Evolutionary conservation across 1,140 invertebrate genomes (phyloP).

Genomic region (Acromyrmex heyeri): DNA sequence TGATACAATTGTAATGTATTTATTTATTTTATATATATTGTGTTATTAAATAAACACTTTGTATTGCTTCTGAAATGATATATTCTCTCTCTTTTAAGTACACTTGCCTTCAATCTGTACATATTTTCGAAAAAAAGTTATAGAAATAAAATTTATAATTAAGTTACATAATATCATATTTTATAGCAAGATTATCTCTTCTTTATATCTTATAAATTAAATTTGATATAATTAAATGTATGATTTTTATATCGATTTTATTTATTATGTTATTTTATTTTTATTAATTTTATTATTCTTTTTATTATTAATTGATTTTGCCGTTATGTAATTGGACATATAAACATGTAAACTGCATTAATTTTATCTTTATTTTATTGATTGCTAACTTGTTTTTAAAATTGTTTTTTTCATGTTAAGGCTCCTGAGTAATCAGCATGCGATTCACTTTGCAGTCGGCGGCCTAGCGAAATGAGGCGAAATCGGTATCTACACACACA

Average conservation of each 20-base stretch:
- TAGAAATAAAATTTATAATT: constrained; percentile 4
- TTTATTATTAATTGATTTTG: background rate
- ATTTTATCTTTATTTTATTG: constrained; percentile 25
- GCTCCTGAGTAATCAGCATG: no score
- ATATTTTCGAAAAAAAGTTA: constrained; percentile 1
- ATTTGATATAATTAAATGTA: background rate
- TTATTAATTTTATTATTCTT: no score
- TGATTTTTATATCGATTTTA: no score
- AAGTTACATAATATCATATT: constrained; percentile 10
- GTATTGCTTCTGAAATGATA: constrained; percentile 56
- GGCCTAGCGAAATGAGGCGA: no score
- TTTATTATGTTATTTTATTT: no score
- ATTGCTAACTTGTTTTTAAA: background rate
- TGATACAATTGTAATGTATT: background rate
- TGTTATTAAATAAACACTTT: background rate
- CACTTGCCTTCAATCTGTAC: constrained; percentile 63
- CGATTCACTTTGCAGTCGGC: no score
- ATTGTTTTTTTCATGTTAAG: no score
- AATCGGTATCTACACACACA: no score
- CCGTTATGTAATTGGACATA: constrained; percentile 3
- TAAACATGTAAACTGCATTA: background rate
- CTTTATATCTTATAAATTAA: background rate
- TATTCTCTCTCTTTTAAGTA: constrained; percentile 42
- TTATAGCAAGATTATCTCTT: background rate
- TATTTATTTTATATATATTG: background rate